phyloP scores from a whole-genome alignment of 2,888 invertebrate species.

The Macroteleia sp. region DNA sequence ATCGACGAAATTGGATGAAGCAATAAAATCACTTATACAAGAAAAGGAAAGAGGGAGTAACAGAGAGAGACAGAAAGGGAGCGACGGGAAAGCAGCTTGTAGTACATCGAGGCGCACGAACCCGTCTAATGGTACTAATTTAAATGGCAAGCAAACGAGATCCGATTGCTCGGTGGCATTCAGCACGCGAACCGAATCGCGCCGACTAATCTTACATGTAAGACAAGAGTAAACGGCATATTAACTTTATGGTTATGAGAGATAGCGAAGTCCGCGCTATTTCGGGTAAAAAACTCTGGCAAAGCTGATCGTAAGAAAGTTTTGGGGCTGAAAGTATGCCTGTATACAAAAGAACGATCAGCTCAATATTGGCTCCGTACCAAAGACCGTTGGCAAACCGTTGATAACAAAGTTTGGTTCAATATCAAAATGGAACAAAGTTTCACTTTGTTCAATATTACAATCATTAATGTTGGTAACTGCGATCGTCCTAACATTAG shows the following conservation, averaged over 20 bases:
- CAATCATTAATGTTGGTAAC: too few species aligned
- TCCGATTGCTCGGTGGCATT: constrained; percentile 67
- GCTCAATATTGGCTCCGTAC: too few species aligned
- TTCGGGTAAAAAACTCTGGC: constrained; percentile 12
- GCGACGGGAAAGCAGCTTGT: constrained; percentile 7
- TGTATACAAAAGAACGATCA: too few species aligned
- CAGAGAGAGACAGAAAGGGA: too few species aligned
- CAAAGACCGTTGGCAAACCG: too few species aligned
- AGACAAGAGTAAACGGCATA: constrained; percentile 33
- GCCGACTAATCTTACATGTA: constrained; percentile 50
- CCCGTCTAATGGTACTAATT: constrained; percentile 70
- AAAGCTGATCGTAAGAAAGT: constrained; percentile 10
- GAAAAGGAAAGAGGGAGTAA: background rate
- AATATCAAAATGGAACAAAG: too few species aligned
- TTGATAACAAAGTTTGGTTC: too few species aligned
- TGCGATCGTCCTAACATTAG: too few species aligned
- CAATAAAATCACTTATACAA: constrained; percentile 42
- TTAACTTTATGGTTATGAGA: constrained; percentile 42
- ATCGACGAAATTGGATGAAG: constrained; percentile 51
- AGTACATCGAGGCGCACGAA: constrained; percentile 37
- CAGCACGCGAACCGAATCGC: constrained; percentile 52
- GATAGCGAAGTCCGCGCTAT: constrained; percentile 12
- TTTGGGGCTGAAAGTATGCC: too few species aligned
- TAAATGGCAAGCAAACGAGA: constrained; percentile 67
- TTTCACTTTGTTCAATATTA: too few species aligned